Evolutionary conservation across 1,140 invertebrate genomes (phyloP).

Genomic region (Tetramorium parvispinum): DNA sequence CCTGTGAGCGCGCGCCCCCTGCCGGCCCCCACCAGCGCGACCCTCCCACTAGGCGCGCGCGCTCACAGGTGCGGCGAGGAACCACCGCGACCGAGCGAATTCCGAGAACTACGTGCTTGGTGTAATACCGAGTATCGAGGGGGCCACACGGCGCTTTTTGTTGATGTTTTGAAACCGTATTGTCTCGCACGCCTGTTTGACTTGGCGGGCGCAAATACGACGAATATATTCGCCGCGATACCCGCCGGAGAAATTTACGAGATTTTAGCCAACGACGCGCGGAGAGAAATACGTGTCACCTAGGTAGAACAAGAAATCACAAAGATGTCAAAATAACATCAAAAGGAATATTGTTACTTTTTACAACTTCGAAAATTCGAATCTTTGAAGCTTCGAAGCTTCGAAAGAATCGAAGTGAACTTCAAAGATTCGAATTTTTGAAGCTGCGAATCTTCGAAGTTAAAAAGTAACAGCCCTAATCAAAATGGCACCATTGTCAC

Average conservation of each 20-base stretch:
- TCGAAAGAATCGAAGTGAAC: too few species aligned
- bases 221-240: background rate
- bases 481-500: too few species aligned
- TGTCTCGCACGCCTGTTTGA: background rate
- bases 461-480: too few species aligned
- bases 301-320: too few species aligned
- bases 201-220: background rate
- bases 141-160: constrained; percentile 17
- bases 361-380: too few species aligned
- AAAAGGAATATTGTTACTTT: too few species aligned
- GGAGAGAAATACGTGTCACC: background rate
- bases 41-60: background rate
- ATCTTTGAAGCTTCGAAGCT: too few species aligned
- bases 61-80: constrained; percentile 17
- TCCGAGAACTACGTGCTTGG: constrained; percentile 1
- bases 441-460: too few species aligned
- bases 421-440: too few species aligned
- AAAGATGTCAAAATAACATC: too few species aligned
- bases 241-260: background rate
- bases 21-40: background rate
- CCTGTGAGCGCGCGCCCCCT: background rate
- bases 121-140: background rate
- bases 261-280: background rate
- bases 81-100: background rate
- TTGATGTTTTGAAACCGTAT: background rate